phyloP scores from a whole-genome alignment of 2,797 vertebrate species.

The Sebastolobus alascanus region DNA sequence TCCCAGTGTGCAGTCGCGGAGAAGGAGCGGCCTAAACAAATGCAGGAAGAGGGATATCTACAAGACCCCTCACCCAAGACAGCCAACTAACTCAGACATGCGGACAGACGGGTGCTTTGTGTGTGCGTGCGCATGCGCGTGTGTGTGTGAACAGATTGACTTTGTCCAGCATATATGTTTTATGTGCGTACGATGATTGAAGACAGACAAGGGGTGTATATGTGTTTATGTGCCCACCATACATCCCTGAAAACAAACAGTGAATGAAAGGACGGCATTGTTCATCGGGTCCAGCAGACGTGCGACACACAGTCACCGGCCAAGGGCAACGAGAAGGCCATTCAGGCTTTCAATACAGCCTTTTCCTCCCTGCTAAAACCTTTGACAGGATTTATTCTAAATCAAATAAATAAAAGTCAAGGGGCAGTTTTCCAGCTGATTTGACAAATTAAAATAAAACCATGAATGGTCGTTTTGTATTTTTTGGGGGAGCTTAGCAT shows the following conservation, averaged over 20 bases:
- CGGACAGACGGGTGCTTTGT: slow-evolving; percentile 59
- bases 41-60: slow-evolving; percentile 79
- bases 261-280: slow-evolving; percentile 60
- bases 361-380: slow-evolving; percentile 18
- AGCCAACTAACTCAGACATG: slow-evolving; percentile 53
- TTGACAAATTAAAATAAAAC: slow-evolving; percentile 7
- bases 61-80: slow-evolving; percentile 65
- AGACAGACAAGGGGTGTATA: slow-evolving; percentile 46
- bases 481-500: neutral
- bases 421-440: neutral
- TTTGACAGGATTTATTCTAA: slow-evolving; percentile 11
- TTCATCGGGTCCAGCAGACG: slow-evolving; percentile 41
- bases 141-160: slow-evolving; percentile 64
- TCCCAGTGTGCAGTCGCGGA: slow-evolving; percentile 42
- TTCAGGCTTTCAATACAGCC: neutral
- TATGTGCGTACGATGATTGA: slow-evolving; percentile 44
- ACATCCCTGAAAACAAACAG: slow-evolving; percentile 69
- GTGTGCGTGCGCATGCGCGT: neutral
- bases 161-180: slow-evolving; percentile 52
- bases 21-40: slow-evolving; percentile 71
- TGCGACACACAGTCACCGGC: slow-evolving; percentile 3
- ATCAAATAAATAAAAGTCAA: slow-evolving; percentile 23
- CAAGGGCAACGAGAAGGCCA: slow-evolving; percentile 26
- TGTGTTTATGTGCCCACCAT: slow-evolving; percentile 36
- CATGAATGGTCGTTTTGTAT: neutral